A percentile compares a stretch with the other conserved stretches of the same genome.
These are phyloP conservation scores for Halcyon senegalensis DNA, from an alignment of 2,113 vertebrate species.

Conservation along the genomic window DNA sequence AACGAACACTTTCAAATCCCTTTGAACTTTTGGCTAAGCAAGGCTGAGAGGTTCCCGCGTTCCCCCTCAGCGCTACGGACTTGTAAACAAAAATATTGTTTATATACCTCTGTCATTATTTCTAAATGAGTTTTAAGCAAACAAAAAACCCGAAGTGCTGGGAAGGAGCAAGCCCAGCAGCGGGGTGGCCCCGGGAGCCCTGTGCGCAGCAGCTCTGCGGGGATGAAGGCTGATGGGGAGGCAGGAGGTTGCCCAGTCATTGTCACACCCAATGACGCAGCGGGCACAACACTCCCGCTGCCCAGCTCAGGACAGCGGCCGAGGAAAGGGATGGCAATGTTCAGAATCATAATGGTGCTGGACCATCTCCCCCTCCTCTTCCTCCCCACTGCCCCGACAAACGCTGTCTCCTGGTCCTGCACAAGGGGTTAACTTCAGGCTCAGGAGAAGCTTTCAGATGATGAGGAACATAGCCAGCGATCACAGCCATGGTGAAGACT, in stretches of 20 bases:
- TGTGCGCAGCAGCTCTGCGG: not conserved
- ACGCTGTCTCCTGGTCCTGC: accelerated
- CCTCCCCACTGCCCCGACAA: not conserved
- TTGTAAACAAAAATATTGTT: not conserved
- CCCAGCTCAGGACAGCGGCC: accelerated
- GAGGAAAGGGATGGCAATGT: accelerated
- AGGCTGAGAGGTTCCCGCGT: not conserved
- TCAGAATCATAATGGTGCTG: not conserved
- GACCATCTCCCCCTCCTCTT: not conserved
- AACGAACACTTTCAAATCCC: conserved; percentile 11
- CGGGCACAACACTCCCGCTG: not conserved
- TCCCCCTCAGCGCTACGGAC: not conserved
- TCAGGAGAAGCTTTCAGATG: not conserved
- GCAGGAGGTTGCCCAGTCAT: not conserved
- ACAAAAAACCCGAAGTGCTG: not conserved
- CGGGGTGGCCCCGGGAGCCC: not conserved
- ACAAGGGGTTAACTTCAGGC: not conserved
- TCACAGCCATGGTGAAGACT: conserved; percentile 6
- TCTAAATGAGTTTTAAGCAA: not conserved
- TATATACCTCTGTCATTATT: not conserved
- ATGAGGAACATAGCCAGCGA: not conserved
- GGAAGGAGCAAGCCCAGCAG: not conserved
- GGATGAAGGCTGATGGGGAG: accelerated
- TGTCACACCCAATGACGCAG: accelerated
- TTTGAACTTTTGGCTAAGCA: not conserved